Base-by-base conservation (phyloP, 1,140 invertebrate genomes). In the Phenacoccus solenopsis region DNA sequence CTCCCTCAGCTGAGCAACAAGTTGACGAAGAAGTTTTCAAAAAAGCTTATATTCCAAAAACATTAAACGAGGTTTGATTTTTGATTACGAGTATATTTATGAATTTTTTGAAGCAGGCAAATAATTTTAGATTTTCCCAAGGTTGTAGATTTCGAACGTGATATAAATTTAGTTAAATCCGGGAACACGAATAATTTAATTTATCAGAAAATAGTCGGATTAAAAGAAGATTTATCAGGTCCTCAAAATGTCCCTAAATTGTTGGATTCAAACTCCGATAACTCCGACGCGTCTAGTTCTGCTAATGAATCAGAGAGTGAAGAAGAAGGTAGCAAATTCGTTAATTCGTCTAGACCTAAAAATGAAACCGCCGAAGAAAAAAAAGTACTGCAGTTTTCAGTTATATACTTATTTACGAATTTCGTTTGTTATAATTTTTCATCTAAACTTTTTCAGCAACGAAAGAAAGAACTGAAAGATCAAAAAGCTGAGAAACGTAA, bases 1-100 rank as follows among this genome's bases (percentile, higher is more conserved):
- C 84, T 72, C 80, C 84, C 67, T 82, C 87, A 68, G 85, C 86
- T 59, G 83, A 85, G 21, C 84, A 89, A 71, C 85, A 90, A 73
- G 83, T 92, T 72, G 88, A 93, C 75, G 88, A 91, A 74, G 86
- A 94, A 79, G 91, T 98, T 28, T 99, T 99, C 79, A 95, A 96
- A 77, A 87, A 94, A 78, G 85, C 89, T 12, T 98, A 88, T 77
- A 98, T 99, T 78, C 96, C 97, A 22, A 89, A 96, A 79, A 89
- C 89, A 73, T 82, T 99, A n/a, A 88, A 87, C 74, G 90, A 98
- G 82, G 93, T 93, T 78, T 69, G 22, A 35, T 21, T 22, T 4
- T n/a, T 35, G 16, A 68, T 32, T 69, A 12, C 35, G 1, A 10
- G 38, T 67, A 1, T 67, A 24, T 24, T 9, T 4, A 67, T 22